Conservation (phyloP, 2,888 invertebrate species). For the Caradrina kadenii region DNA sequence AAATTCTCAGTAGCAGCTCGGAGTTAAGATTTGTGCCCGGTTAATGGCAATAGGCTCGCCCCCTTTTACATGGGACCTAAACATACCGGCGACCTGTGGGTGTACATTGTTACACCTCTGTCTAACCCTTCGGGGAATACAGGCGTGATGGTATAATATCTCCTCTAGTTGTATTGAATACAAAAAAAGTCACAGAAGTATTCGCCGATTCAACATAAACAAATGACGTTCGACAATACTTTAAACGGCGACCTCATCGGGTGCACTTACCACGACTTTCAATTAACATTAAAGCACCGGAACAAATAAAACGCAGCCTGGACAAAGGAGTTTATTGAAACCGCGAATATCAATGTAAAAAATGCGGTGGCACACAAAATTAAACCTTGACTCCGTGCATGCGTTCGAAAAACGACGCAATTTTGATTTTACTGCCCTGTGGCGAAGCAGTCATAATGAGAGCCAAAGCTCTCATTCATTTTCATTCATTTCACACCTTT, state of each 20-base stretch:
- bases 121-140: too few relatives aligned
- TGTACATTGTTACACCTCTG: too few relatives aligned
- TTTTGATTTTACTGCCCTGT: conserved; percentile 60
- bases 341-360: conserved; percentile 74
- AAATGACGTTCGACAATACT: conserved; percentile 43
- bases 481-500: too few relatives aligned
- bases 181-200: neutral
- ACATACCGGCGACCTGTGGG: too few relatives aligned
- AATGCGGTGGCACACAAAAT: conserved; percentile 72
- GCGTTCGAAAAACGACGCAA: conserved; percentile 51
- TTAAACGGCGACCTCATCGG: conserved; percentile 71
- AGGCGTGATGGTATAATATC: too few relatives aligned
- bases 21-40: too few relatives aligned
- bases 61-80: too few relatives aligned
- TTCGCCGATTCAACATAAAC: conserved; percentile 29
- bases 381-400: conserved; percentile 59
- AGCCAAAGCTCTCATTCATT: too few relatives aligned
- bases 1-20: too few relatives aligned
- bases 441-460: conserved; percentile 48
- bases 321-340: conserved; percentile 79
- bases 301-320: conserved; percentile 79
- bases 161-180: neutral
- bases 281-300: conserved; percentile 80
- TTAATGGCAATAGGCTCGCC: too few relatives aligned
- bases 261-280: conserved; percentile 76